These are phyloP conservation scores for Neria commutata DNA, from an alignment of 2,888 invertebrate genomes.

Conservation along the genomic window DNA sequence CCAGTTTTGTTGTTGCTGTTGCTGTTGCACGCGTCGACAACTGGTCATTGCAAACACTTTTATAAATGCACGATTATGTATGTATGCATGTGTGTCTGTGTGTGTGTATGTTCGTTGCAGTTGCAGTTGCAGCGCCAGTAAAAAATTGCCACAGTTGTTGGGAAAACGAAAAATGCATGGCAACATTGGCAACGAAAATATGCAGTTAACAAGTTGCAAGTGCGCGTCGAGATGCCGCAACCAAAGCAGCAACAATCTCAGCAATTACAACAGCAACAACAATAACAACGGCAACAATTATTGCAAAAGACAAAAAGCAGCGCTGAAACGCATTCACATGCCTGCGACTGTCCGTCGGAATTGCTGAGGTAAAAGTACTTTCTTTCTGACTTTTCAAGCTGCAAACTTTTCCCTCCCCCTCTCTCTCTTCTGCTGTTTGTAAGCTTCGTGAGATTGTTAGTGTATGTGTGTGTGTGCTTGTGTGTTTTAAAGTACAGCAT, in stretches of 20 bases:
- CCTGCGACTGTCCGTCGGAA: background rate
- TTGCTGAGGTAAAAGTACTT: conserved; percentile 43
- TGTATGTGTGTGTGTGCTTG: no score
- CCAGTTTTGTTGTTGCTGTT: background rate
- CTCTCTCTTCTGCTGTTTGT: no score
- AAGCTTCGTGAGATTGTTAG: no score
- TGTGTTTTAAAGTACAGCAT: no score
- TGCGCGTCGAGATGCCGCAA: background rate
- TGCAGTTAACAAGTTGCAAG: conserved; percentile 6
- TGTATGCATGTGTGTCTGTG: no score
- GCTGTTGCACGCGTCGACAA: no score
- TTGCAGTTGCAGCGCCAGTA: background rate
- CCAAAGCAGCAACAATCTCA: background rate
- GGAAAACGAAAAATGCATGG: conserved; percentile 1
- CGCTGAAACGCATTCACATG: background rate
- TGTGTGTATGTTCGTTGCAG: conserved; percentile 8
- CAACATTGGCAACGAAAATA: conserved; percentile 14
- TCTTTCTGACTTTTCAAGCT: no score
- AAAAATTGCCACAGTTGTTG: background rate
- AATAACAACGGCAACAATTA: conserved; percentile 4
- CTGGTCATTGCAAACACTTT: background rate
- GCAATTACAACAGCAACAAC: conserved; percentile 1
- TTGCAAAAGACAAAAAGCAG: background rate
- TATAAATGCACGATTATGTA: background rate
- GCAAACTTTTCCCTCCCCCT: no score